Conservation (phyloP, 2,113 vertebrate genomes). For the Todiramphus saurophagus region DNA sequence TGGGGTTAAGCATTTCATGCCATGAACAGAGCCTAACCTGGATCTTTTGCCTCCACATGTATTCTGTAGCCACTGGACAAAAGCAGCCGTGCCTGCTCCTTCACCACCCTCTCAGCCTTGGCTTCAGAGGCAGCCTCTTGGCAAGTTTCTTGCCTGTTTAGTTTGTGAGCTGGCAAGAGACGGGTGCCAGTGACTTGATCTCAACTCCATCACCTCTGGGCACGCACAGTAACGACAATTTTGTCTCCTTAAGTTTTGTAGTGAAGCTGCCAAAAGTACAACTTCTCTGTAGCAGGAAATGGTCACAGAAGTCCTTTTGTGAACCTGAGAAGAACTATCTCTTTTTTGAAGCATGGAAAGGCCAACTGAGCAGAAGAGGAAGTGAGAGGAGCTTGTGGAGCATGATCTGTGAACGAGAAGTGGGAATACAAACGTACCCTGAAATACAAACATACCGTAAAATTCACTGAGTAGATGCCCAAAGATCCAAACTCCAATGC, state of each 20-base stretch:
- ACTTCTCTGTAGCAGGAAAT: background rate
- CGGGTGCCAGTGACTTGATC: background rate
- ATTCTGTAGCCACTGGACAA: background rate
- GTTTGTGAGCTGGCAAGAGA: background rate
- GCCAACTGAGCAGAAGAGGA: background rate
- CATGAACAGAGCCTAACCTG: background rate
- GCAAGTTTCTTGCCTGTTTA: background rate
- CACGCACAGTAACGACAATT: background rate
- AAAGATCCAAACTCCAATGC: background rate
- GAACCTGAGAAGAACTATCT: background rate
- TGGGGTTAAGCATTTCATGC: background rate
- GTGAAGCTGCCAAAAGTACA: background rate
- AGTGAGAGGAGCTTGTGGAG: background rate
- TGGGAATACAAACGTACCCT: background rate
- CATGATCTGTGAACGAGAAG: background rate
- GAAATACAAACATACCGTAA: background rate
- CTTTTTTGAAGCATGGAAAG: background rate
- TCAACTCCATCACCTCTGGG: background rate
- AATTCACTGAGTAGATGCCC: background rate
- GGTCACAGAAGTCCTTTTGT: background rate
- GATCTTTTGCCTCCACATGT: background rate
- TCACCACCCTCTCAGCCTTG: background rate
- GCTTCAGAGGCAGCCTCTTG: background rate
- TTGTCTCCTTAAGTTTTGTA: background rate
- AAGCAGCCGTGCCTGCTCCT: background rate